Evolutionary conservation across 2,888 invertebrate genomes (phyloP).

Genomic region (Acleris holmiana): DNA sequence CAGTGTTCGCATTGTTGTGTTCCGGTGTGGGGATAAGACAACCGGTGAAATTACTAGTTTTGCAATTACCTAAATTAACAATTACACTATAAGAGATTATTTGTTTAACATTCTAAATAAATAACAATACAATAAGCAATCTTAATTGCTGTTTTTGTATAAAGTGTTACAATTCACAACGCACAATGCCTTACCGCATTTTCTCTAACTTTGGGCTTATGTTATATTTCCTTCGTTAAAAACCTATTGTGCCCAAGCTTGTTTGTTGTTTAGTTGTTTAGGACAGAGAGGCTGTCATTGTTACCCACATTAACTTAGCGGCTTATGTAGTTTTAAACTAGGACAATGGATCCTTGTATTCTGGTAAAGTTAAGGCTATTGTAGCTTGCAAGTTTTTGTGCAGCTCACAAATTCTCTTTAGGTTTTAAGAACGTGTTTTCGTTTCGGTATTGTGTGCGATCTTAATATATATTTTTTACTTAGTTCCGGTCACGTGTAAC

Average conservation of each 20-base stretch:
- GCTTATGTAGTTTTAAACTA: constrained; percentile 32
- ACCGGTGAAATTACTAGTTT: too few species aligned
- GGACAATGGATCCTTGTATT: constrained; percentile 24
- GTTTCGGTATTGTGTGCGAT: background rate
- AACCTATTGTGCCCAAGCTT: constrained; percentile 25
- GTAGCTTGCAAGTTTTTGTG: background rate
- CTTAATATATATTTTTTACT: too few species aligned
- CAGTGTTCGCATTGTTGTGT: too few species aligned
- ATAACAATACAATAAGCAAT: too few species aligned
- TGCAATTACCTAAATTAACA: too few species aligned
- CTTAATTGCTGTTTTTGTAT: background rate
- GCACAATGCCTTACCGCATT: constrained; percentile 2
- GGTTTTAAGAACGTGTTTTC: background rate
- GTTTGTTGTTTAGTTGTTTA: constrained; percentile 34
- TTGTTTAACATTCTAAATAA: too few species aligned
- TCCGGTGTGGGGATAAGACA: too few species aligned
- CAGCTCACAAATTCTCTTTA: background rate
- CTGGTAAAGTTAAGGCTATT: background rate
- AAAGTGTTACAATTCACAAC: background rate
- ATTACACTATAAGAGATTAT: too few species aligned
- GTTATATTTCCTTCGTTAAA: constrained; percentile 30
- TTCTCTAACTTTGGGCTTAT: constrained; percentile 7
- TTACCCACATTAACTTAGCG: constrained; percentile 29
- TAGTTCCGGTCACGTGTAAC: too few species aligned
- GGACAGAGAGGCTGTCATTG: constrained; percentile 27